Evolutionary conservation across 2,888 invertebrate genomes (phyloP).

Genomic region (Tipula vernalis): DNA sequence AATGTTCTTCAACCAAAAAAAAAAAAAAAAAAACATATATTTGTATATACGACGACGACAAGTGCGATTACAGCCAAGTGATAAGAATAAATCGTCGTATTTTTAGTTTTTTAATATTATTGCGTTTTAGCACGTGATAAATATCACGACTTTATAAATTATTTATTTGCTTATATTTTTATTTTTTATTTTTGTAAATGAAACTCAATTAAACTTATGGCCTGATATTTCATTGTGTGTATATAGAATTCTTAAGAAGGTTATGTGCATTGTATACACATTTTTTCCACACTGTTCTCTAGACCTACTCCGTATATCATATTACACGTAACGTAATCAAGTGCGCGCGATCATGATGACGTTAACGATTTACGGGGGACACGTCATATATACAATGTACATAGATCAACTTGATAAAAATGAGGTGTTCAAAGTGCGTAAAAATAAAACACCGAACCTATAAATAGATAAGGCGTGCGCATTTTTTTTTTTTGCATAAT

Average conservation of each 20-base stretch:
- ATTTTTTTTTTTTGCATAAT: background rate
- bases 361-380: background rate
- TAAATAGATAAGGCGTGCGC: background rate
- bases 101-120: background rate
- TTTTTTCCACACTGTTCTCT: background rate
- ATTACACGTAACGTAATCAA: background rate
- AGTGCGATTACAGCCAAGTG: background rate
- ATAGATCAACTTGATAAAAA: background rate
- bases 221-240: background rate
- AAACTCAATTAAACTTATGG: background rate
- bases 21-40: background rate
- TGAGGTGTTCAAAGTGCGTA: background rate
- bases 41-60: background rate
- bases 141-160: background rate
- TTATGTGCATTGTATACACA: background rate
- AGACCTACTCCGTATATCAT: background rate
- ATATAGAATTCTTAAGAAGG: background rate
- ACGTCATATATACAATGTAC: background rate
- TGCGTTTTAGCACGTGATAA: constrained; percentile 4
- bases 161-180: background rate
- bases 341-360: background rate
- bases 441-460: background rate
- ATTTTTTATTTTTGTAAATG: background rate
- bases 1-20: background rate
- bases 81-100: background rate